Conservation (phyloP, 2,113 vertebrate genomes). For the Prunella himalayana region DNA sequence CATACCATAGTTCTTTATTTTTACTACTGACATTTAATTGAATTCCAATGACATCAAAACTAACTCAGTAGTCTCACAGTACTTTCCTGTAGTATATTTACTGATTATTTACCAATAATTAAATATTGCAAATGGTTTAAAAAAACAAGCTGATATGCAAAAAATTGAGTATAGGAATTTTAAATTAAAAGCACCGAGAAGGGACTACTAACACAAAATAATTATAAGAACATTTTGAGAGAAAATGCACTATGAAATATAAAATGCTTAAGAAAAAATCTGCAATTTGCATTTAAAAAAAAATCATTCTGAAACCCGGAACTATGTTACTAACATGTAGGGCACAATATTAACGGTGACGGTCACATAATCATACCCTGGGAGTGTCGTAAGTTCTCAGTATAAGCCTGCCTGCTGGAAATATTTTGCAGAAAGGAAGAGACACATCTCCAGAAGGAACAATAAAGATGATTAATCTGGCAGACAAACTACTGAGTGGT, state of each 20-base stretch:
- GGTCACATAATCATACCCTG: neutral
- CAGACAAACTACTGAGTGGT: constrained; percentile 25
- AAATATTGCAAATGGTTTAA: neutral
- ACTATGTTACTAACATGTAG: neutral
- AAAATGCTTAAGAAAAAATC: neutral
- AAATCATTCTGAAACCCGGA: neutral
- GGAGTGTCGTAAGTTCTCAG: constrained; percentile 12
- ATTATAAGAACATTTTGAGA: neutral
- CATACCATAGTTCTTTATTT: neutral
- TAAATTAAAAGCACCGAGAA: neutral
- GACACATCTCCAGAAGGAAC: constrained; percentile 12
- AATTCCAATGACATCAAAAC: neutral
- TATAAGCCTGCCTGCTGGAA: constrained; percentile 4
- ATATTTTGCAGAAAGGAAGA: constrained; percentile 29
- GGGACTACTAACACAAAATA: neutral
- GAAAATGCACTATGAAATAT: neutral
- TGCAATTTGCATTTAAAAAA: neutral
- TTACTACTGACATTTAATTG: neutral
- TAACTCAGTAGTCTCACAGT: neutral
- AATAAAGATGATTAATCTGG: constrained; percentile 50
- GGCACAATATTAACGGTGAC: neutral
- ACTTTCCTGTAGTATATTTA: neutral
- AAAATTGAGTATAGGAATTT: neutral
- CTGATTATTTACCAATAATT: neutral
- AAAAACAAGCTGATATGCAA: neutral